Evolutionary conservation across 2,113 vertebrate species (phyloP).

Genomic region (Gnathochromis pfefferi): DNA sequence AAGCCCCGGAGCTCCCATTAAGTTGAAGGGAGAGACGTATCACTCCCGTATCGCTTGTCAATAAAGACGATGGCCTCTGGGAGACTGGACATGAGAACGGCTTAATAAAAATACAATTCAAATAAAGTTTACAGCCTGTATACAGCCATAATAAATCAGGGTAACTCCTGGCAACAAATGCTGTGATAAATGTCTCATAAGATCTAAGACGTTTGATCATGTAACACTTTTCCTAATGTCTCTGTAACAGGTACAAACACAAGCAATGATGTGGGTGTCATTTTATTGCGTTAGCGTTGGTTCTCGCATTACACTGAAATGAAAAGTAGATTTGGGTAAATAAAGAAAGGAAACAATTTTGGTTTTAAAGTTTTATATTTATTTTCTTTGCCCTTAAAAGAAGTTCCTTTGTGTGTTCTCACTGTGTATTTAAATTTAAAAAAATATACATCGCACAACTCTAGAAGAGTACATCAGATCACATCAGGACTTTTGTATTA

Average conservation of each 20-base stretch:
- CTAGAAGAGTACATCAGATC: neutral
- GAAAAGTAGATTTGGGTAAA: neutral
- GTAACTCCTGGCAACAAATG: neutral
- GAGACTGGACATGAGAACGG: conserved; percentile 14
- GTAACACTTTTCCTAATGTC: neutral
- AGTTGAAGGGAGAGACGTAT: conserved; percentile 36
- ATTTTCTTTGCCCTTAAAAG: neutral
- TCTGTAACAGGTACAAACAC: neutral
- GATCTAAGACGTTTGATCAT: neutral
- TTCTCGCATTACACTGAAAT: neutral
- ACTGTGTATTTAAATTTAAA: neutral
- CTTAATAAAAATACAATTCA: conserved; percentile 49
- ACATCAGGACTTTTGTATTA: neutral
- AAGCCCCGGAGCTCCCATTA: conserved; percentile 31
- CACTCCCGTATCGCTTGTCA: conserved; percentile 33
- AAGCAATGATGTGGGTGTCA: neutral
- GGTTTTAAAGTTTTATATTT: neutral
- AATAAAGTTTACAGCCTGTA: conserved; percentile 11
- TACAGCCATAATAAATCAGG: conserved; percentile 9
- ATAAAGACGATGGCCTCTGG: conserved; percentile 30
- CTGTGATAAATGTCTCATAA: neutral
- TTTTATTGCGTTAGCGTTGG: neutral
- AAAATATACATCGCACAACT: neutral
- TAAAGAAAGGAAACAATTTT: neutral
- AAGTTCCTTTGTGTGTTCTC: neutral